A percentile compares a stretch with the other conserved stretches of the same genome.
These are phyloP conservation scores for Scarus forsteni DNA, from an alignment of 2,797 vertebrate genomes.

Conservation along the genomic window DNA sequence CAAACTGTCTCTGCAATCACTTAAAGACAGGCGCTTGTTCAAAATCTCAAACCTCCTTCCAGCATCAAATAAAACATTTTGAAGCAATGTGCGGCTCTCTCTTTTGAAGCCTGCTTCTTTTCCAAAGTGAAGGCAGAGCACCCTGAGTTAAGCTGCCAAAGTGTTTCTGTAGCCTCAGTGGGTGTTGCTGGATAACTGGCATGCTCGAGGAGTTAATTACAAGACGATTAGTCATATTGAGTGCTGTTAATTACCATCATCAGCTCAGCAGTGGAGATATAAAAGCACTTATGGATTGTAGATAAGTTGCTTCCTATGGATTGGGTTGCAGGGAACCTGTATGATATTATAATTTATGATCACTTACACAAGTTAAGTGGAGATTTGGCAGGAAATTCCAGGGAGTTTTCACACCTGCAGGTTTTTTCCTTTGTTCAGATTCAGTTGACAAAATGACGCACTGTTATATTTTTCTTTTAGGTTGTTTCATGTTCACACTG, in stretches of 20 bases:
- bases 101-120: conserved; percentile 28
- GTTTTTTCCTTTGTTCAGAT: no score
- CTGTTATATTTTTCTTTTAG: no score
- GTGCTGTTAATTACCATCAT: conserved; percentile 27
- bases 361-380: no score
- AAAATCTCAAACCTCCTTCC: conserved; percentile 42
- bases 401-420: no score
- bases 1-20: conserved; percentile 57
- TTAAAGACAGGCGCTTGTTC: conserved; percentile 61
- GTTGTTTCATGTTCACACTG: no score
- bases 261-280: not conserved
- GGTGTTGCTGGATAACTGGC: conserved; percentile 22
- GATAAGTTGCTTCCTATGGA: not conserved
- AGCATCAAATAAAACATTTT: conserved; percentile 60
- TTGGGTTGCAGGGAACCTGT: not conserved
- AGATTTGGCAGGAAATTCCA: no score
- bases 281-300: not conserved
- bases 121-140: conserved; percentile 19
- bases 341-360: not conserved
- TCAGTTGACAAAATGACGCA: no score
- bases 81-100: conserved; percentile 39
- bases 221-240: conserved; percentile 37
- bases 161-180: conserved; percentile 8
- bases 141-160: conserved; percentile 7
- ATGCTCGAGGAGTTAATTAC: conserved; percentile 28